phyloP scores from a whole-genome alignment of 2,888 invertebrate species.

The Meandrusa payeni region DNA sequence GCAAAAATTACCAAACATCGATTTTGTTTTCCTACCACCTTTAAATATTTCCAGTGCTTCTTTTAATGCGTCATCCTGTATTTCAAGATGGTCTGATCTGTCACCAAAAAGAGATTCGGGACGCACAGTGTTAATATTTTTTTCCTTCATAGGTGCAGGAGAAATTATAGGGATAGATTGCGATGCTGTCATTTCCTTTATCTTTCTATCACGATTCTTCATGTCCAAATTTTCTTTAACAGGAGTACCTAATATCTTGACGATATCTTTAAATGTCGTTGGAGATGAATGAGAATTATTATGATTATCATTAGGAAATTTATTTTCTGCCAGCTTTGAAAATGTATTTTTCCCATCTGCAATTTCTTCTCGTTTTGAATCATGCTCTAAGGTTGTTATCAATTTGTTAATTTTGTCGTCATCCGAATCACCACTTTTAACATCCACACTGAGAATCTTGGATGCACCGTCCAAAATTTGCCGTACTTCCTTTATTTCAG shows the following conservation, averaged over 20 bases:
- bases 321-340: conserved; percentile 22
- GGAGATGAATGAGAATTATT: conserved; percentile 3
- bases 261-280: conserved; percentile 28
- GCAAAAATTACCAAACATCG: conserved; percentile 35
- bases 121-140: conserved; percentile 1
- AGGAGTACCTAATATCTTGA: too few species aligned
- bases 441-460: conserved; percentile 35
- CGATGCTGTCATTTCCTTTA: conserved; percentile 10
- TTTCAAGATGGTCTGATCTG: conserved; percentile 15
- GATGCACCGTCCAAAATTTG: conserved; percentile 44
- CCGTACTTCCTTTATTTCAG: conserved; percentile 46
- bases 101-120: conserved; percentile 25
- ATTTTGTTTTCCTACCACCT: conserved; percentile 38
- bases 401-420: conserved; percentile 43
- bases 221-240: too few species aligned
- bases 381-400: conserved; percentile 36
- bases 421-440: conserved; percentile 27
- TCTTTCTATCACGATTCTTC: conserved; percentile 9
- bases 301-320: not conserved
- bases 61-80: conserved; percentile 34
- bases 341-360: conserved; percentile 26
- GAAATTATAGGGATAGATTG: too few species aligned
- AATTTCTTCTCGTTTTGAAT: conserved; percentile 25
- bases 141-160: conserved; percentile 3
- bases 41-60: conserved; percentile 42